Evolutionary conservation across 2,797 vertebrate species (phyloP).

Genomic region (Brachyrhaphis roseni): DNA sequence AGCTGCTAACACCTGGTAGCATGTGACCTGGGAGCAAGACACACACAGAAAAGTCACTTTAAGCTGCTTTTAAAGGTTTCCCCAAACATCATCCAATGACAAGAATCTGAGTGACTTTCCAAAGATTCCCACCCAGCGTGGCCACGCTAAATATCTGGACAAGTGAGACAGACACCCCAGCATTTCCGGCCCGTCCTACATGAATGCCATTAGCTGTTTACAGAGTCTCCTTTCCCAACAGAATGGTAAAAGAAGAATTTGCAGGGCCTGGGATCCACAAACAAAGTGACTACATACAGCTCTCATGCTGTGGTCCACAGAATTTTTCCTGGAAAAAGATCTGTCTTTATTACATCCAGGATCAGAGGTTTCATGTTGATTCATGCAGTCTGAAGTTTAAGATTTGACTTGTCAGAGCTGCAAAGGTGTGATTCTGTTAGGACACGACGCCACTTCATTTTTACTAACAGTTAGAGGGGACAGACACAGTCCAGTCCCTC

Average conservation of each 20-base stretch:
- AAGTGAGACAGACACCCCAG: conserved; percentile 58
- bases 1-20: conserved; percentile 33
- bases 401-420: conserved; percentile 40
- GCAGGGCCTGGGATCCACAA: conserved; percentile 52
- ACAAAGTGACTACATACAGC: conserved; percentile 56
- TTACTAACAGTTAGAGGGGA: conserved; percentile 35
- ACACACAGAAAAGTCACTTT: conserved; percentile 27
- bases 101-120: conserved; percentile 37
- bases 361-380: conserved; percentile 61
- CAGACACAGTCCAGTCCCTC: conserved; percentile 51
- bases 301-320: conserved; percentile 40
- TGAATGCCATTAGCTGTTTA: conserved; percentile 77
- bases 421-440: conserved; percentile 39
- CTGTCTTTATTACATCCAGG: conserved; percentile 72
- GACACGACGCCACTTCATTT: conserved; percentile 1
- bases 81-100: conserved; percentile 2
- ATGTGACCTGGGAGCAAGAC: conserved; percentile 33
- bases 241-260: conserved; percentile 67
- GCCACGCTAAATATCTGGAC: conserved; percentile 55
- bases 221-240: conserved; percentile 69
- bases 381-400: conserved; percentile 70
- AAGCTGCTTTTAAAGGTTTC: conserved; percentile 24
- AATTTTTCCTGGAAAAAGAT: conserved; percentile 67
- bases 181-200: conserved; percentile 73
- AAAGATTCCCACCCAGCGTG: conserved; percentile 47